Evolutionary conservation across 2,113 vertebrate genomes (phyloP).

Genomic region (Barbus barbus): DNA sequence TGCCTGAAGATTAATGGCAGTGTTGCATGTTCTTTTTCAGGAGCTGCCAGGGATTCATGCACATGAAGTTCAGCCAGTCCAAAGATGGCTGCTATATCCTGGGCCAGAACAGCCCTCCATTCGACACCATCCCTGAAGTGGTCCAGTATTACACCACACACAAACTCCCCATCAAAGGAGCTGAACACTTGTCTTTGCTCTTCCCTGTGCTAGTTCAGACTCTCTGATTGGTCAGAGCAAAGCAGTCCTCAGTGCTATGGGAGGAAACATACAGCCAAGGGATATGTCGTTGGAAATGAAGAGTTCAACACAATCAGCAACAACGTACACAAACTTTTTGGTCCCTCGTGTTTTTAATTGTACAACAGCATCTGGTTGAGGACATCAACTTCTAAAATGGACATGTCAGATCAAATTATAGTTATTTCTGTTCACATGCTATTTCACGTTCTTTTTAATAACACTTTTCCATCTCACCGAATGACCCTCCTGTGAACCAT

Average conservation of each 20-base stretch:
- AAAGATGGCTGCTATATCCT: conserved; percentile 89
- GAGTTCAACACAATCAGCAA: neutral
- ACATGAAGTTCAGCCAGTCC: conserved; percentile 92
- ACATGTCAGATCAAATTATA: neutral
- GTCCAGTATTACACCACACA: conserved; percentile 95
- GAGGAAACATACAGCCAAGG: neutral
- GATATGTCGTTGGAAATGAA: neutral
- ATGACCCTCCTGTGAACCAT: neutral
- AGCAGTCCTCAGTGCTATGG: conserved; percentile 6
- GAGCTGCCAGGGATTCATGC: conserved; percentile 98
- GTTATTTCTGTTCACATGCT: neutral
- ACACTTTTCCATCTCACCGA: neutral
- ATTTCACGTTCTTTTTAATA: neutral
- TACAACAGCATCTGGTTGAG: neutral
- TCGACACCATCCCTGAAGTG: conserved; percentile 90
- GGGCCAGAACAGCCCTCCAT: conserved; percentile 95
- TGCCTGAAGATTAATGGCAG: neutral
- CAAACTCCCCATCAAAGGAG: conserved; percentile 93
- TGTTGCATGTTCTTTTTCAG: conserved; percentile 67
- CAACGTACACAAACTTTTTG: neutral
- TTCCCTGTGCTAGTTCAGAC: conserved; percentile 93
- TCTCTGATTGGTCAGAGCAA: conserved; percentile 74
- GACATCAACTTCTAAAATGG: neutral
- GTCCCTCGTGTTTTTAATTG: neutral
- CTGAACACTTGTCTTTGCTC: conserved; percentile 93